A percentile compares a stretch with the other conserved stretches of the same genome.
These are phyloP conservation scores for Chauna torquata DNA, from an alignment of 2,113 vertebrate genomes.

Conservation along the genomic window DNA sequence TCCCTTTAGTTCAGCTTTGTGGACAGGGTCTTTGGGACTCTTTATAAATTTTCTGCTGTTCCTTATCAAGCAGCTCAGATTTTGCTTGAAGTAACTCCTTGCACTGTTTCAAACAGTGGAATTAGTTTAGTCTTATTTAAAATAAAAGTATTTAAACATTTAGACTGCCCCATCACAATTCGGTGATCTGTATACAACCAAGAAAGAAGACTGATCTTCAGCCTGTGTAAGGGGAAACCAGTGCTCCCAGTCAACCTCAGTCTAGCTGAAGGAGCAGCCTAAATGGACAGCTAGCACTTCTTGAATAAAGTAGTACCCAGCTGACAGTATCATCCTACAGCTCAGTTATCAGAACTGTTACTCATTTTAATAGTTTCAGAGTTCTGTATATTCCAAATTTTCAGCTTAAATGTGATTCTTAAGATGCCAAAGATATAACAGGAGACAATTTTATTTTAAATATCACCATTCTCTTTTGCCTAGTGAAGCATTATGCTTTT, in stretches of 20 bases:
- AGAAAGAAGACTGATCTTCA: neutral
- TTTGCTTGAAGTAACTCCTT: neutral
- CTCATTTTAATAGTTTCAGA: neutral
- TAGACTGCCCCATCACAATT: neutral
- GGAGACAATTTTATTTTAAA: neutral
- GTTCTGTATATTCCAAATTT: neutral
- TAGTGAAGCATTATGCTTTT: neutral
- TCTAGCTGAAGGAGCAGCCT: neutral
- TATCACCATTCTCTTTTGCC: neutral
- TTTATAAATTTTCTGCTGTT: neutral
- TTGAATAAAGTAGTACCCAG: neutral
- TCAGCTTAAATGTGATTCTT: neutral
- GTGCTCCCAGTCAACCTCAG: neutral
- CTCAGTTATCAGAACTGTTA: neutral
- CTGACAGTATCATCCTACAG: neutral
- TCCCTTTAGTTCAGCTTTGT: neutral
- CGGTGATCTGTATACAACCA: neutral
- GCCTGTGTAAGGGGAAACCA: neutral
- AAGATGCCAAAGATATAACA: neutral
- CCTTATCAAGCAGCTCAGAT: neutral
- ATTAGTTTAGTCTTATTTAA: neutral
- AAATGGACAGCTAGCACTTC: neutral
- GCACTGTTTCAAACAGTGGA: neutral
- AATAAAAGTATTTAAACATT: neutral
- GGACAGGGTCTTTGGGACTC: neutral